These are phyloP conservation scores for Anser cygnoides DNA, from an alignment of 2,113 vertebrate genomes.

Conservation along the genomic window DNA sequence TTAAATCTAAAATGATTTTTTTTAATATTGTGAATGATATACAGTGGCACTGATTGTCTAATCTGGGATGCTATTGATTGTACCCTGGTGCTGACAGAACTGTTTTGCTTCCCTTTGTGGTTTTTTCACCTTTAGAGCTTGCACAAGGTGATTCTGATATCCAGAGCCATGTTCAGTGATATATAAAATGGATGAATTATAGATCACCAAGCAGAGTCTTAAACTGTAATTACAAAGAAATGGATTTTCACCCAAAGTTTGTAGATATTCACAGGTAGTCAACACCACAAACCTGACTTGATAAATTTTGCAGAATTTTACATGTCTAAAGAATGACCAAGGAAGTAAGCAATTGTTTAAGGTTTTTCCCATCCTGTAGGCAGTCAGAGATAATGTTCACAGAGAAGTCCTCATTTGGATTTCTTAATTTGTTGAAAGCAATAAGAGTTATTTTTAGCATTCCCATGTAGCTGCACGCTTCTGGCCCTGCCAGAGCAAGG, in stretches of 20 bases:
- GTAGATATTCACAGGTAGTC: not conserved
- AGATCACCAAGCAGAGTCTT: not conserved
- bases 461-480: not conserved
- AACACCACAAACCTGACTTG: not conserved
- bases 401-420: not conserved
- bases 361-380: not conserved
- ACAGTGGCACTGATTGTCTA: constrained; percentile 4
- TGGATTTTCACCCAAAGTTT: not conserved
- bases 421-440: not conserved
- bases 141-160: not conserved
- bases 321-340: not conserved
- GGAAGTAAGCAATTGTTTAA: not conserved
- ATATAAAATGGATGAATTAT: not conserved
- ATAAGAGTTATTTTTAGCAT: not conserved
- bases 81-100: constrained; percentile 15
- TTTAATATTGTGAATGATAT: not conserved
- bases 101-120: constrained; percentile 48
- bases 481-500: not conserved
- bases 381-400: not conserved
- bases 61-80: constrained; percentile 55
- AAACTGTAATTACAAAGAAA: not conserved
- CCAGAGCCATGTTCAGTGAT: not conserved
- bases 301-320: not conserved
- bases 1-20: not conserved
- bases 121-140: constrained; percentile 44